Evolutionary conservation across 2,113 vertebrate genomes (phyloP), one percentile per base, ranked within the genome.

Genomic region (Hyperoodon ampullatus): DNA sequence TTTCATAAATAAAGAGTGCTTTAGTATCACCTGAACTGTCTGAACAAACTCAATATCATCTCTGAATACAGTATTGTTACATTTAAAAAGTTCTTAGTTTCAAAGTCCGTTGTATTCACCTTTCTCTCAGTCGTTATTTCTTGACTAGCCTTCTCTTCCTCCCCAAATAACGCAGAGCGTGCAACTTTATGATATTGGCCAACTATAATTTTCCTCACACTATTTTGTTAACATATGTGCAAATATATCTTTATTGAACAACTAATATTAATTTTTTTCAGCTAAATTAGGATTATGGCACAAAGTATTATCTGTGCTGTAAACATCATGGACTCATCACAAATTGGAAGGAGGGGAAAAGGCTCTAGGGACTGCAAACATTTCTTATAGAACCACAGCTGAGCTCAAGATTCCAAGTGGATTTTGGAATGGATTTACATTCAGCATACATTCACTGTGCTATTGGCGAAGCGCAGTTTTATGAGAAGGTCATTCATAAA

Each of bases 21-120:
- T 99, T 99, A 99, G 98, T 99, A 99, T 98, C 99, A 99, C 98
- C 98, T 99, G 98, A 99, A 98, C 98, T 99, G 98, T 99, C 98
- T 98, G 98, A 98, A 99, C 98, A 96, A 99, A 99, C 88, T 98
- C 98, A 99, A 97, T 95, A 98, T 98, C 98, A 98, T 98, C 97
- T 98, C 98, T 98, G 97, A 98, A 99, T 99, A 99, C 98, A 99
- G 97, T 98, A 97, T 98, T 98, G 98, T 98, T 98, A 98, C 98
- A 99, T 97, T 99, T 99, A 99, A 99, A 98, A 97, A 98, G 70
- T 94, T 98, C 95, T 96, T 96, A 94, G 78, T 98, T 98, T 99
- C 98, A 98, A 98, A 98, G 95, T 98, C 97, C 98, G 98, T 98
- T 98, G 98, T 99, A 98, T 99, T 99, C 97, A 98, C 98, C 96